Base-by-base conservation (phyloP, 1,140 invertebrate species). In the Archivesica marissinica region DNA sequence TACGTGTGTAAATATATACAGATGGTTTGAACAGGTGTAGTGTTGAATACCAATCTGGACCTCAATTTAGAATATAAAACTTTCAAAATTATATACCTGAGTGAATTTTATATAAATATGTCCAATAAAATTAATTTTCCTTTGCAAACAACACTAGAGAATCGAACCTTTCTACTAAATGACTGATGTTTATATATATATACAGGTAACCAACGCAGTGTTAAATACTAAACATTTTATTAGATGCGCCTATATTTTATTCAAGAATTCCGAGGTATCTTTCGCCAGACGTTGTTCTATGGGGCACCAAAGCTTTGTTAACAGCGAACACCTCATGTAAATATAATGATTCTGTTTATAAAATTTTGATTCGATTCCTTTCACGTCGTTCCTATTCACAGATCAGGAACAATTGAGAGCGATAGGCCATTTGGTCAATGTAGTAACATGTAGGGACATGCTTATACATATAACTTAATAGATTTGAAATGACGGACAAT, bases 191-290 rank as follows among this genome's bases (percentile, higher is more conserved):
- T 77, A n/a, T n/a, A n/a, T n/a, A n/a, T 77, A 30, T 28, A 41
- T 39, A 39, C 44, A 28, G 56, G 56, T 79, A 66, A 50, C 77
- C 33, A 44, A 44, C 59, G 72, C 56, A 39, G 80, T 64, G 80
- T 83, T 83, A 83, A 83, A 83, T 83, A 83, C 80, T 83, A 70
- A 83, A 83, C 74, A 38, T 83, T 83, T 83, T 83, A 83, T 83
- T 59, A 74, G 80, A 74, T 74, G 17, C 56, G 80, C 54, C 80
- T 75, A 83, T 83, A 83, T 83, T 83, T 83, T 83, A 83, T 83
- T 83, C 80, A 83, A 83, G 80, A 64, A 39, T 74, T 64, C 15
- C 25, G 0, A 28, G 15, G 44, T 64, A 81, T 81, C 78, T 81
- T 70, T 81, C 44, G 50, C 33, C 30, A 35, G 23, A 23, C 35